Evolutionary conservation across 2,888 invertebrate genomes (phyloP).

Genomic region (Nomada hirtipes): DNA sequence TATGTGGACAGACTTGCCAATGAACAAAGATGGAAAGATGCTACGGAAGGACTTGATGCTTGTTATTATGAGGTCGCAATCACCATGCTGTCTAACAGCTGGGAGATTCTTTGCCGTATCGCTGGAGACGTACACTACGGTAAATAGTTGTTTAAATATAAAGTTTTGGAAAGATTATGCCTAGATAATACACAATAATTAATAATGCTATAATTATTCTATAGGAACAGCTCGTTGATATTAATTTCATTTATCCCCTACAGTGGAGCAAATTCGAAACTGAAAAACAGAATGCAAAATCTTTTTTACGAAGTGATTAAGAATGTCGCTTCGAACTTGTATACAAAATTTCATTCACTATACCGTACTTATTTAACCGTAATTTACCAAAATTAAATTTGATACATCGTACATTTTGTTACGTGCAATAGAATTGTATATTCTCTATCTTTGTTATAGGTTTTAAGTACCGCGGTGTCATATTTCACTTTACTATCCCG

Average conservation of each 20-base stretch:
- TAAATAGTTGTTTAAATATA: background rate
- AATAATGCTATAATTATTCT: too few species aligned
- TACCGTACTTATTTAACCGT: too few species aligned
- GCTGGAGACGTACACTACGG: conserved; percentile 33
- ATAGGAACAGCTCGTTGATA: too few species aligned
- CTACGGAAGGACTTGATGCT: conserved; percentile 52
- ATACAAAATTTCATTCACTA: background rate
- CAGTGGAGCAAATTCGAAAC: too few species aligned
- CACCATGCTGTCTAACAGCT: conserved; percentile 50
- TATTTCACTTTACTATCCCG: conserved; percentile 13
- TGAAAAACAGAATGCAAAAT: too few species aligned
- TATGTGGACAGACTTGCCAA: conserved; percentile 9
- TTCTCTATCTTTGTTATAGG: background rate
- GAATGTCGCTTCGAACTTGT: background rate
- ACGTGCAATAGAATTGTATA: background rate
- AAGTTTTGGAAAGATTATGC: too few species aligned
- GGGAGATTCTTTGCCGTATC: conserved; percentile 53
- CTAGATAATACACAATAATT: too few species aligned
- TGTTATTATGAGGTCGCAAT: conserved; percentile 56
- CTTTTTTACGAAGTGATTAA: too few species aligned
- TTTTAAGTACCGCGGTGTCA: conserved; percentile 13
- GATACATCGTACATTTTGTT: background rate
- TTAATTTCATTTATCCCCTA: too few species aligned
- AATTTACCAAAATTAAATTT: background rate
- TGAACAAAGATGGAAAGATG: conserved; percentile 2